A percentile compares a stretch with the other conserved stretches of the same genome.
Evolutionary conservation across 2,888 invertebrate species (phyloP).

Genomic region (Tinea trinotella): DNA sequence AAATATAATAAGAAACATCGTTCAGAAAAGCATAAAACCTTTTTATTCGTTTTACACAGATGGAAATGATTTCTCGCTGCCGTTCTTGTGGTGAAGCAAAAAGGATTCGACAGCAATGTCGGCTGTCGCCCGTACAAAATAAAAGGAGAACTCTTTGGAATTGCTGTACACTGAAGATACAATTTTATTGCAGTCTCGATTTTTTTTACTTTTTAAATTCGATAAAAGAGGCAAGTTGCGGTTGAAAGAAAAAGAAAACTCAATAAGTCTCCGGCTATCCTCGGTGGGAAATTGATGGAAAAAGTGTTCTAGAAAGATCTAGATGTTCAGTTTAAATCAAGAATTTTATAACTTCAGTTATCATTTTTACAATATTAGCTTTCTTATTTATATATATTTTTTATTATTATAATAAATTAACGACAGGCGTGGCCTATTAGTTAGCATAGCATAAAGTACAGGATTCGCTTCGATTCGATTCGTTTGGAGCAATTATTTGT

Average conservation of each 20-base stretch:
- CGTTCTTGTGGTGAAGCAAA: not conserved
- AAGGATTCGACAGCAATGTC: not conserved
- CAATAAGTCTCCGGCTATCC: not conserved
- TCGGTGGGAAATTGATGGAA: not conserved
- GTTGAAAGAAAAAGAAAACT: not conserved
- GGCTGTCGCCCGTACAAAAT: not conserved
- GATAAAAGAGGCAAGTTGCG: not conserved
- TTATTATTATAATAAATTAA: too few species aligned
- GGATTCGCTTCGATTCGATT: too few species aligned
- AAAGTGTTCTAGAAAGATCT: not conserved
- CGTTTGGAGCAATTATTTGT: too few species aligned
- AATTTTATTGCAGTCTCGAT: constrained; percentile 5
- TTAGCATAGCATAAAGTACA: too few species aligned
- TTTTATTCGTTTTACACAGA: constrained; percentile 17
- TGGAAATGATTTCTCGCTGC: constrained; percentile 17
- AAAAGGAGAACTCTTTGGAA: constrained; percentile 10
- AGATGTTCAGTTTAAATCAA: not conserved
- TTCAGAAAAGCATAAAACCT: not conserved
- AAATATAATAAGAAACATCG: constrained; percentile 6
- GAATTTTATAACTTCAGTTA: too few species aligned
- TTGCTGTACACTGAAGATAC: constrained; percentile 13
- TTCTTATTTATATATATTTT: too few species aligned
- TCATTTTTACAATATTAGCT: too few species aligned
- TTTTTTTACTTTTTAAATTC: constrained; percentile 6
- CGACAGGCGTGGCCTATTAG: too few species aligned